Conservation (phyloP, 2,888 invertebrate genomes). For the Melangyna quadrimaculata region DNA sequence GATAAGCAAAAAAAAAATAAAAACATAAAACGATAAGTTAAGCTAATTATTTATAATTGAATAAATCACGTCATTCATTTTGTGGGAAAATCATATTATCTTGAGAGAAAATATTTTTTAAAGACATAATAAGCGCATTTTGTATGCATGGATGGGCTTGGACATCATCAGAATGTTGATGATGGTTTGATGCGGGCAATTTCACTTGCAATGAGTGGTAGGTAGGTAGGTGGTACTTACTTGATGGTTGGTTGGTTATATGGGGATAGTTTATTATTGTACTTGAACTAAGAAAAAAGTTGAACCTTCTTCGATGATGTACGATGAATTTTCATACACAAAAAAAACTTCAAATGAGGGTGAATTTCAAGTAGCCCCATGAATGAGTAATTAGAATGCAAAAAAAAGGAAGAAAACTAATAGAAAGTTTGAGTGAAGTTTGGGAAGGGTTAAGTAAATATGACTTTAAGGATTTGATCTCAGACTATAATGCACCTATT, state of each 20-base stretch:
- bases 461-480: background rate
- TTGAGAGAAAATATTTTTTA: constrained; percentile 43
- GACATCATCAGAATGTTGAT: background rate
- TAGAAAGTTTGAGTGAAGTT: background rate
- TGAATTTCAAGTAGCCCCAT: background rate
- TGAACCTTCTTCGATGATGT: background rate
- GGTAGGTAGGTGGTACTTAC: background rate
- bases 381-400: background rate
- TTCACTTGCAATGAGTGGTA: background rate
- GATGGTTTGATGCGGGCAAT: constrained; percentile 44
- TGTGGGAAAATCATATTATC: constrained; percentile 33
- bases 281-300: background rate
- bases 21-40: constrained; percentile 12
- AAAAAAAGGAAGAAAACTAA: background rate
- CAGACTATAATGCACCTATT: background rate
- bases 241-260: background rate
- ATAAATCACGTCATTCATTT: constrained; percentile 57
- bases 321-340: background rate
- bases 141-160: constrained; percentile 35
- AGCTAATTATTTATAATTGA: constrained; percentile 66
- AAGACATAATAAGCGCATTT: constrained; percentile 57
- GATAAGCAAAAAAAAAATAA: background rate
- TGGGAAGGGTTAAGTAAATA: background rate
- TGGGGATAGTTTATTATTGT: constrained; percentile 5
- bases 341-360: background rate